Conservation (phyloP, 2,888 invertebrate genomes). For the Fragum whitleyi region DNA sequence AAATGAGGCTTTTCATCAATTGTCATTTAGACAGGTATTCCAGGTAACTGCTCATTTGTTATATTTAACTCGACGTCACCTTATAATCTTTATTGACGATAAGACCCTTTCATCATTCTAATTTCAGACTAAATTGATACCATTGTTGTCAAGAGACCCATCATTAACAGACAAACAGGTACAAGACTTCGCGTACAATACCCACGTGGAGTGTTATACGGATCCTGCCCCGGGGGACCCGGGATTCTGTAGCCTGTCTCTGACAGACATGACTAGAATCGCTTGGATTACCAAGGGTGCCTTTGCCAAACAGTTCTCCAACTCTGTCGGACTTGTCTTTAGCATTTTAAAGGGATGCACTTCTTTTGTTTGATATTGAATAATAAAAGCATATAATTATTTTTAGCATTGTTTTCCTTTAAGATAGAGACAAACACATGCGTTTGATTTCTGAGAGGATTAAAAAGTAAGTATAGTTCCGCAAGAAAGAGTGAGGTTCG, state of each 20-base stretch:
- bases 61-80: no score
- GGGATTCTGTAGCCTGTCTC: conserved; percentile 43
- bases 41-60: no score
- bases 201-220: conserved; percentile 45
- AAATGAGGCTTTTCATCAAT: no score
- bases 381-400: no score
- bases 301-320: not conserved
- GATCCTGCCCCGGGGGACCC: conserved; percentile 33
- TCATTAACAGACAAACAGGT: conserved; percentile 32
- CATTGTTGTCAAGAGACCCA: conserved; percentile 7
- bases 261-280: conserved; percentile 36
- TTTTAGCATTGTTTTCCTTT: no score
- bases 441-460: no score
- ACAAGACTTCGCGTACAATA: conserved; percentile 36
- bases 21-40: no score
- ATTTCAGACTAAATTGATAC: conserved; percentile 43
- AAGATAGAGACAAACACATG: no score
- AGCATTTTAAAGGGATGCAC: not conserved
- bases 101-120: no score
- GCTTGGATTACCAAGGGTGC: conserved; percentile 44
- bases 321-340: not conserved
- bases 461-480: no score
- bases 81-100: no score
- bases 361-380: not conserved
- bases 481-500: no score